phyloP scores from a whole-genome alignment of 2,797 vertebrate genomes.

The Sebastes glaucus region DNA sequence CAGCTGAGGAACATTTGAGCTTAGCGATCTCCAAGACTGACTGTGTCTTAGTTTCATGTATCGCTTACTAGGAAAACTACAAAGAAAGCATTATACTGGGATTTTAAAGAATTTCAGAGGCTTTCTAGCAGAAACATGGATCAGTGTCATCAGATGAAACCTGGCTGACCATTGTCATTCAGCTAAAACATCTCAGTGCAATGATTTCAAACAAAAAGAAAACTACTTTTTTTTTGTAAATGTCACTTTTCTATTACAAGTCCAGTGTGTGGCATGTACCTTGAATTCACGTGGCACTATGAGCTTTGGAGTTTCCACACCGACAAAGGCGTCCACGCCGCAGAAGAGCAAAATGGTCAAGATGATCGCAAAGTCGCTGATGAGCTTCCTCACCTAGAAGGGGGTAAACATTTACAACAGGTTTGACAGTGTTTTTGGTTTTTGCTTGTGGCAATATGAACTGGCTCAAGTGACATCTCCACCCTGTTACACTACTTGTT shows the following conservation, averaged over 20 bases:
- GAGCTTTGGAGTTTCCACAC: conserved; percentile 96
- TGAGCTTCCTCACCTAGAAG: conserved; percentile 92
- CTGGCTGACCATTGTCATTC: not conserved
- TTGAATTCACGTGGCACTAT: conserved; percentile 99
- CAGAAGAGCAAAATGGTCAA: conserved; percentile 96
- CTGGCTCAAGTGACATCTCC: not conserved
- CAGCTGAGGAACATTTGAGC: conserved; percentile 44
- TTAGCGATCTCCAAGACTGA: conserved; percentile 30
- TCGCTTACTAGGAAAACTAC: conserved; percentile 34
- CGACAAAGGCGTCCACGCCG: conserved; percentile 93
- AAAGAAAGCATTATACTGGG: conserved; percentile 60
- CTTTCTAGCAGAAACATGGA: conserved; percentile 38
- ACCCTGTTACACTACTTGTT: not conserved
- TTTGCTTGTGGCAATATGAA: not conserved
- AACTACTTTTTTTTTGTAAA: not conserved
- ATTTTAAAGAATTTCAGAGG: conserved; percentile 44
- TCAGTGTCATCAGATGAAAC: conserved; percentile 40
- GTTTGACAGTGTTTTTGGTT: not conserved
- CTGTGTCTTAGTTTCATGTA: conserved; percentile 45
- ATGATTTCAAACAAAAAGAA: not conserved
- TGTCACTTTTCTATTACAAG: not conserved
- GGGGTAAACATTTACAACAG: not conserved
- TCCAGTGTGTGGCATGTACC: conserved; percentile 74
- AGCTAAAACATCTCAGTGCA: not conserved
- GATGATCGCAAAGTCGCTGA: conserved; percentile 98